A percentile compares a stretch with the other conserved stretches of the same genome.
These are phyloP conservation scores for Apostichopus japonicus DNA, from an alignment of 35 echinoderm and acorn worm species.

Conservation along the genomic window DNA sequence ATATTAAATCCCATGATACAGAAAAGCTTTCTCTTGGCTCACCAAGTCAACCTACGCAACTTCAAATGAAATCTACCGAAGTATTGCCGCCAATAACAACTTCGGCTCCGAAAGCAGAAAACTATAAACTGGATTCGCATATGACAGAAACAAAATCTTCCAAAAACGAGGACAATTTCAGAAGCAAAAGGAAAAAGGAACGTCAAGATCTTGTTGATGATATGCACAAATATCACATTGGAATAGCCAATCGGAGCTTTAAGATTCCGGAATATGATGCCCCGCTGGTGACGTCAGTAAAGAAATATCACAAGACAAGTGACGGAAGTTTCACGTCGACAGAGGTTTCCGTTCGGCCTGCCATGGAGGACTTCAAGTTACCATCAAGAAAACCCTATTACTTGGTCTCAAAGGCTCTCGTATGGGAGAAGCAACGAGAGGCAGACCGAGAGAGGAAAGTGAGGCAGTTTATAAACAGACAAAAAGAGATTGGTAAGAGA, in stretches of 20 bases:
- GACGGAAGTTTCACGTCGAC: constrained; percentile 35
- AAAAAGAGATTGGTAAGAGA: constrained; percentile 27
- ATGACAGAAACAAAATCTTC: not conserved
- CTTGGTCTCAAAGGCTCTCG: not conserved
- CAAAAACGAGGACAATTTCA: not conserved
- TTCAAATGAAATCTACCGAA: not conserved
- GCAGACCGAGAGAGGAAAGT: constrained; percentile 16
- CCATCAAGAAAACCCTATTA: constrained; percentile 29
- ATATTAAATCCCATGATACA: not conserved
- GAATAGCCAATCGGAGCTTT: not conserved
- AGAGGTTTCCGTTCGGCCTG: constrained; percentile 28
- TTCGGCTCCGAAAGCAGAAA: not conserved
- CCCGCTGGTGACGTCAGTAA: constrained; percentile 38
- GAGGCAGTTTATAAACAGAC: not conserved
- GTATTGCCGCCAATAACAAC: constrained; percentile 2
- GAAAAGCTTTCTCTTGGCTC: not conserved
- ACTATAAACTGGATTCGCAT: not conserved
- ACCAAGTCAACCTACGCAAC: not conserved
- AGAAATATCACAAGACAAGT: not conserved
- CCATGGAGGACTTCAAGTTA: constrained; percentile 34
- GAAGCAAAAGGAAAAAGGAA: not conserved
- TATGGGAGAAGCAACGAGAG: constrained; percentile 22
- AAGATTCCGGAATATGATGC: constrained; percentile 18
- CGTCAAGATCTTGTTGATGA: not conserved
- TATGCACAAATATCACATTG: constrained; percentile 34